phyloP scores from a whole-genome alignment of 1,140 invertebrate species.

The Rhagoletis zephyria region DNA sequence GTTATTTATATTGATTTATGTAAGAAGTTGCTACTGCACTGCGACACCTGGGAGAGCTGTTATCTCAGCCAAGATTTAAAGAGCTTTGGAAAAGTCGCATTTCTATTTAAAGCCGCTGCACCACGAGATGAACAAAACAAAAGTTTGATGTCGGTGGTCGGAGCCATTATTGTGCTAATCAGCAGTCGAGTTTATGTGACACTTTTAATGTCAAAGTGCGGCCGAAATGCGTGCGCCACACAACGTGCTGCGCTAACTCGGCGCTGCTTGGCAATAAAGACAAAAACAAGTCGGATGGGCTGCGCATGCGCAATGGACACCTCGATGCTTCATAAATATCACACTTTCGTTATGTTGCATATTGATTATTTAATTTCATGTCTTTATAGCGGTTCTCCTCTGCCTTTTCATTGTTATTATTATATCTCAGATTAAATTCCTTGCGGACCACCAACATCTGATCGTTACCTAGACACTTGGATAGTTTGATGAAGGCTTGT shows the following conservation, averaged over 20 bases:
- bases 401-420: constrained; percentile 50
- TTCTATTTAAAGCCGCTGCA: background rate
- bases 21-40: constrained; percentile 32
- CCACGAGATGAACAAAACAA: background rate
- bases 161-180: constrained; percentile 56
- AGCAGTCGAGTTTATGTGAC: constrained; percentile 57
- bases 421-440: constrained; percentile 37
- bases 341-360: constrained; percentile 51
- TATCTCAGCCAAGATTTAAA: background rate
- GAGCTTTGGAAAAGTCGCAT: background rate
- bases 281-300: background rate
- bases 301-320: background rate
- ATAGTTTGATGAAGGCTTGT: background rate
- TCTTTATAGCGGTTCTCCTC: constrained; percentile 42
- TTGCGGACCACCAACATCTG: constrained; percentile 33
- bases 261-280: background rate
- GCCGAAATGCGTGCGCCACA: constrained; percentile 63
- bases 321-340: constrained; percentile 44
- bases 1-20: constrained; percentile 38
- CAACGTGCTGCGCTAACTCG: constrained; percentile 55
- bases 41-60: constrained; percentile 8
- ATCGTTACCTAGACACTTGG: background rate
- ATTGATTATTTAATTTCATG: constrained; percentile 51
- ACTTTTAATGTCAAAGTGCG: constrained; percentile 56
- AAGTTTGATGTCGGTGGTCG: background rate